Evolutionary conservation across 2,797 vertebrate genomes (phyloP), one percentile per base, ranked within the genome.

Genomic region (Zonotrichia albicollis): DNA sequence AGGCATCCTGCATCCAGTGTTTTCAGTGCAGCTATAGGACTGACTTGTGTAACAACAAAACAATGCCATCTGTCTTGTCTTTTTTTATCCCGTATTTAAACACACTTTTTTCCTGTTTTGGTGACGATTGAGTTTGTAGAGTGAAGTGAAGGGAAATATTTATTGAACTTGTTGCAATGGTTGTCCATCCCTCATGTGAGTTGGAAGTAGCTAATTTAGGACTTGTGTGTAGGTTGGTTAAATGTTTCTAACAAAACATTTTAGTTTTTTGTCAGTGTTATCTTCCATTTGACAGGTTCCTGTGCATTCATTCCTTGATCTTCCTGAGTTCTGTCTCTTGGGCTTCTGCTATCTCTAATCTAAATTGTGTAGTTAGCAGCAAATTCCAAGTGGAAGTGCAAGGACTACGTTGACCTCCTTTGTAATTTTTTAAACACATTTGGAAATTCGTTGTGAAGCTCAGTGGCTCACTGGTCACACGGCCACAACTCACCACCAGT

Each of bases 11-110:
- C 65, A 87, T 27, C 45, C 73, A 62, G 51, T 91, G 85, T 94
- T 95, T 91, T 51, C 73, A 84, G 29, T 78, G 83, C 89, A 91
- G 46, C 73, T 86, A 48, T 66, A 76, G 79, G 43, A 78, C 55
- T 73, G 62, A 70, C 70, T 96, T 84, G 73, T 91, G 48, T 91
- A 90, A 91, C 90, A 86, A 68, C 92, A 81, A 75, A 94, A 90
- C 66, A 94, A 79, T 91, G 66, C 91, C 90, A 94, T 94, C 90
- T 96, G 93, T 76, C 73, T 90, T 78, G 46, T 72, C 65, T 83
- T 93, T 90, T 93, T 89, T 87, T 40, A 79, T 90, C 34, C 17
- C 2, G 1, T 68, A 46, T 93, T 95, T 71, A 81, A 77, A 54
- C 36, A n/a, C 26, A 5, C 2, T 32, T 36, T 13, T 54, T 38